These are phyloP conservation scores for Tarsius wallacei DNA, from an alignment of 2,797 vertebrate species.

Conservation along the genomic window DNA sequence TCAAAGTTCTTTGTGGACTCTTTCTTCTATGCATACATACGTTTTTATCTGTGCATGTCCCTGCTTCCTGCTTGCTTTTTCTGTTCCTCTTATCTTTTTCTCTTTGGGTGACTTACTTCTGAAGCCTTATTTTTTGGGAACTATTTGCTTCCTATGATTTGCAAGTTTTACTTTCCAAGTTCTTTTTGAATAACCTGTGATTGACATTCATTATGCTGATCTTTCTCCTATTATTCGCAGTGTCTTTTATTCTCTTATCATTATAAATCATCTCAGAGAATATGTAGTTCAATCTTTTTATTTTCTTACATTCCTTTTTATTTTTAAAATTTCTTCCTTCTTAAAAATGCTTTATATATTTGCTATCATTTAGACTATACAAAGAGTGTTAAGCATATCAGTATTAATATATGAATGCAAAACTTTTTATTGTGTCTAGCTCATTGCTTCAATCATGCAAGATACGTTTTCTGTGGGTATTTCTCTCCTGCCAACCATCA, in stretches of 20 bases:
- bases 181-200: constrained; percentile 17
- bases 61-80: constrained; percentile 16
- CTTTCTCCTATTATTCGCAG: background rate
- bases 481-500: background rate
- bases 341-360: background rate
- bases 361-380: background rate
- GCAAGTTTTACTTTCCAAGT: constrained; percentile 35
- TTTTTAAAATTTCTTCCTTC: background rate
- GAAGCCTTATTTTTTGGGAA: background rate
- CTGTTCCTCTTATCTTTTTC: constrained; percentile 41
- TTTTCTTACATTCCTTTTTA: background rate
- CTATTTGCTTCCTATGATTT: background rate
- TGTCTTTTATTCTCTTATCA: constrained; percentile 28
- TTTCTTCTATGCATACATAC: background rate
- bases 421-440: constrained; percentile 14
- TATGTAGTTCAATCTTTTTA: constrained; percentile 35
- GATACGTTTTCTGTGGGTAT: background rate
- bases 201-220: background rate
- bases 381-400: background rate
- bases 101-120: background rate
- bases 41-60: background rate
- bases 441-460: background rate
- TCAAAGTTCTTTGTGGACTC: background rate
- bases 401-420: background rate
- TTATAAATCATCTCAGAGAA: constrained; percentile 53